A percentile compares a stretch with the other conserved stretches of the same genome.
phyloP scores from a whole-genome alignment of 2,888 invertebrate species.

The Ethmia dodecea region DNA sequence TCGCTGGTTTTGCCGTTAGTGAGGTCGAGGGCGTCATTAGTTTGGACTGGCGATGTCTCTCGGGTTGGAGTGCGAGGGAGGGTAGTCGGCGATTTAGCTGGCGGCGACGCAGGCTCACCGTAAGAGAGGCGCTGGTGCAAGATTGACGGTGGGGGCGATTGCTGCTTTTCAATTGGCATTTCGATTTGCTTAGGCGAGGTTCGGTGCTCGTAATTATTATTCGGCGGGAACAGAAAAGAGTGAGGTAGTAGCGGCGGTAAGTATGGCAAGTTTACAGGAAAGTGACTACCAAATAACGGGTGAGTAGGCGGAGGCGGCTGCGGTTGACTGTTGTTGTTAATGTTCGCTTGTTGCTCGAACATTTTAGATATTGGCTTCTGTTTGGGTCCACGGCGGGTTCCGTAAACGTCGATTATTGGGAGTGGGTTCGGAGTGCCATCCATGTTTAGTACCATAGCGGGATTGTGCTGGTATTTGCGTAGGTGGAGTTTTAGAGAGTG shows the following conservation, averaged over 20 bases:
- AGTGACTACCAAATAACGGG: constrained; percentile 60
- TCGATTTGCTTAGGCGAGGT: constrained; percentile 46
- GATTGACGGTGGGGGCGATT: constrained; percentile 48
- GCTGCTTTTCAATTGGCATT: constrained; percentile 35
- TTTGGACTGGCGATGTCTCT: constrained; percentile 31
- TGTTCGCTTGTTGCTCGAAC: constrained; percentile 47
- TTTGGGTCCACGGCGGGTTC: constrained; percentile 92
- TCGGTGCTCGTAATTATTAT: constrained; percentile 59
- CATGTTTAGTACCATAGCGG: constrained; percentile 92
- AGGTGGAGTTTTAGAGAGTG: constrained; percentile 97
- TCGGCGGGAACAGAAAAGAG: constrained; percentile 69
- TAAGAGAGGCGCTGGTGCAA: constrained; percentile 59
- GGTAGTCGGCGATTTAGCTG: constrained; percentile 42
- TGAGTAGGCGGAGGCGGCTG: constrained; percentile 46
- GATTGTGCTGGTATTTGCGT: constrained; percentile 93
- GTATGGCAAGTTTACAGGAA: constrained; percentile 65
- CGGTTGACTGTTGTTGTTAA: constrained; percentile 37
- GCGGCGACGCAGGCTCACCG: constrained; percentile 39
- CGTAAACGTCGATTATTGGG: constrained; percentile 93
- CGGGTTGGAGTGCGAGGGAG: constrained; percentile 44
- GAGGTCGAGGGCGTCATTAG: constrained; percentile 76
- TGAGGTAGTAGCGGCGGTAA: constrained; percentile 66
- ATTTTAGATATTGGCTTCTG: constrained; percentile 65
- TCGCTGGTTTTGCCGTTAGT: constrained; percentile 69
- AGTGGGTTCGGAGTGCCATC: constrained; percentile 93